These are phyloP conservation scores for Coelinius sp. DNA, from an alignment of 2,888 invertebrate genomes.

Conservation along the genomic window DNA sequence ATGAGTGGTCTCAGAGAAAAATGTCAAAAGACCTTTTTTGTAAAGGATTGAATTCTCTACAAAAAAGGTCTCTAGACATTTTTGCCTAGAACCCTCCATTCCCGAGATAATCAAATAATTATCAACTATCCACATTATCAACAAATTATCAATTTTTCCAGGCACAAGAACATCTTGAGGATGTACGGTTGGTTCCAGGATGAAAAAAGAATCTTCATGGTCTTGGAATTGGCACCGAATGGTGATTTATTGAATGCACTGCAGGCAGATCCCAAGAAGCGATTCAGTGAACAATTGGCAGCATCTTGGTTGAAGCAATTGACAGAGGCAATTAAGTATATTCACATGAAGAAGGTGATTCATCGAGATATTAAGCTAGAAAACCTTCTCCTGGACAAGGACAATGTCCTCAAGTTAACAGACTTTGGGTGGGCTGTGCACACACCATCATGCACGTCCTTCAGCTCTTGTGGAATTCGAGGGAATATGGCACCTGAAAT, in stretches of 20 bases:
- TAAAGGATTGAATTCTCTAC: too few relatives aligned
- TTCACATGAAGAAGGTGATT: background rate
- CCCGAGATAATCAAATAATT: too few relatives aligned
- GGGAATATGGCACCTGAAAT: conserved; percentile 9
- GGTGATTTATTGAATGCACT: background rate
- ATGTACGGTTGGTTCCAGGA: conserved; percentile 12
- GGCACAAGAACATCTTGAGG: background rate
- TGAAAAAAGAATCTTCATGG: background rate
- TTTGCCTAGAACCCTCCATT: too few relatives aligned
- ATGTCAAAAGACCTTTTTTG: too few relatives aligned
- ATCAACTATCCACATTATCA: background rate
- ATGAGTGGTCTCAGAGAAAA: too few relatives aligned
- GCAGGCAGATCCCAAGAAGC: background rate
- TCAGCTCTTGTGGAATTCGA: background rate
- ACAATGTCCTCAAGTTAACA: background rate
- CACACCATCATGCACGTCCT: background rate
- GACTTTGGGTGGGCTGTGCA: conserved; percentile 10
- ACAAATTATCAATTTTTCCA: background rate
- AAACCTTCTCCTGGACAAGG: background rate
- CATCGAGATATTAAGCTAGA: background rate
- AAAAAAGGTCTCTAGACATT: too few relatives aligned
- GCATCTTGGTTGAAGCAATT: background rate
- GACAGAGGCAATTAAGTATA: conserved; percentile 5
- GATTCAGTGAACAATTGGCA: background rate
- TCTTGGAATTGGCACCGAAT: background rate